A percentile compares a stretch with the other conserved stretches of the same genome.
These are phyloP conservation scores for Typhlomys cinereus DNA, from an alignment of 2,113 vertebrate species.

Conservation along the genomic window DNA sequence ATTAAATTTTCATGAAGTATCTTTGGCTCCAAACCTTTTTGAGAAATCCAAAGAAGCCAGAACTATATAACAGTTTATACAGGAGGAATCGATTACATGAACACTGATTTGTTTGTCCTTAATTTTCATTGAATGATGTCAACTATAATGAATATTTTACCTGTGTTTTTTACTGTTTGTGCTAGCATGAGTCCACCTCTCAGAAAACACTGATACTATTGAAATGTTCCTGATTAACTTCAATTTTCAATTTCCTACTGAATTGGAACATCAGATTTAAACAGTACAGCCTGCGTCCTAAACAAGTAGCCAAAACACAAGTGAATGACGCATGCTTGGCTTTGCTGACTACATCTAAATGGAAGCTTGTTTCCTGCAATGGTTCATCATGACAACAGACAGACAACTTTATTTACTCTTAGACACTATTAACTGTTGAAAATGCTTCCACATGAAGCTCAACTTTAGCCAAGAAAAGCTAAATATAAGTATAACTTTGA, in stretches of 20 bases:
- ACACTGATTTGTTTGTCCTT: conserved; percentile 54
- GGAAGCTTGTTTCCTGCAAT: background rate
- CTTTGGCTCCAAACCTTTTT: conserved; percentile 27
- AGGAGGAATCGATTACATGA: conserved; percentile 25
- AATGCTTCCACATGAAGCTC: background rate
- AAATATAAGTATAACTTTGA: background rate
- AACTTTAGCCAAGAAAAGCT: background rate
- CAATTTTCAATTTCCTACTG: background rate
- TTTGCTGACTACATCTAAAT: background rate
- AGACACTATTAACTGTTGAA: background rate
- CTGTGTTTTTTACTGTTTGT: background rate
- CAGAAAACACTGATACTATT: conserved; percentile 5
- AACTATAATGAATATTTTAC: conserved; percentile 5
- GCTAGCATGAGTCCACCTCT: background rate
- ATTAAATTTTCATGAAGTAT: conserved; percentile 61
- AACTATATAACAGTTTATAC: conserved; percentile 34
- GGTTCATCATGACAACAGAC: fast-evolving
- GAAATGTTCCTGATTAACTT: background rate
- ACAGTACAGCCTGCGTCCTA: background rate
- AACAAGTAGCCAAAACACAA: background rate
- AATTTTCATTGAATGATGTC: conserved; percentile 19
- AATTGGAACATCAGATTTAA: background rate
- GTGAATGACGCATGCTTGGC: too few relatives aligned
- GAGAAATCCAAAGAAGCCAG: conserved; percentile 35
- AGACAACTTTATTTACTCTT: background rate